Conservation (phyloP, 2,797 vertebrate genomes). For the Chaunax sp. region DNA sequence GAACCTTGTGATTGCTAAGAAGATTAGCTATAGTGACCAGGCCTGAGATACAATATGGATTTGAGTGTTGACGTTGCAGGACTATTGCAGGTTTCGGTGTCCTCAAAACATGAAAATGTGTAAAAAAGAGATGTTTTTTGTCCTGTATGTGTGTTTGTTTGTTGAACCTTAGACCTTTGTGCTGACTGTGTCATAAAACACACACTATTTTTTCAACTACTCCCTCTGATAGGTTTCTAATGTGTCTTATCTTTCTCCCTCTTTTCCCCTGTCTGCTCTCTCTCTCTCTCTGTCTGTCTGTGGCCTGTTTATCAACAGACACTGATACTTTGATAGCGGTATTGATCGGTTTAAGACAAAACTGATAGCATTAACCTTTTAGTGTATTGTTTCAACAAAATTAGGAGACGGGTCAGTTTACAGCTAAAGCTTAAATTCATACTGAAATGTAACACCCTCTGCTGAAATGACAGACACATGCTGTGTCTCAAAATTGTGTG, state of each 20-base stretch:
- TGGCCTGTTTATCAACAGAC: slow-evolving; percentile 10
- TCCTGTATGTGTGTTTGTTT: not conserved
- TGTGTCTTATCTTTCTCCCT: slow-evolving; percentile 6
- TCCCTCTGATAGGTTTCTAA: not conserved
- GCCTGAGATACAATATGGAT: not conserved
- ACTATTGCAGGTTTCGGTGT: not conserved
- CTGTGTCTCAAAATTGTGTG: no score
- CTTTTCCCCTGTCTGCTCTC: not conserved
- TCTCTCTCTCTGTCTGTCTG: not conserved
- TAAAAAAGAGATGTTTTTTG: not conserved
- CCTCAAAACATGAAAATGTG: slow-evolving; percentile 1
- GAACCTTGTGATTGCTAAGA: slow-evolving; percentile 78
- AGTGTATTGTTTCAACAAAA: not conserved
- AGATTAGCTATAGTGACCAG: slow-evolving; percentile 63
- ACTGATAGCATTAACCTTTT: slow-evolving; percentile 24
- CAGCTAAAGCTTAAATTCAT: no score
- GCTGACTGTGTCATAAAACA: slow-evolving; percentile 35
- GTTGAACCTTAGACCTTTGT: slow-evolving; percentile 33
- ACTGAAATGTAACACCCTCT: not conserved
- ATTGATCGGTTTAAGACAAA: slow-evolving; percentile 30
- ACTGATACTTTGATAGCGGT: not conserved
- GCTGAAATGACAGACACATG: not conserved
- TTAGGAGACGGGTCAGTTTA: no score
- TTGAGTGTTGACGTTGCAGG: not conserved
- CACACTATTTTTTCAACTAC: not conserved